A percentile compares a stretch with the other conserved stretches of the same genome.
Evolutionary conservation across 2,888 invertebrate species (phyloP).

Genomic region (Morpho achilles): DNA sequence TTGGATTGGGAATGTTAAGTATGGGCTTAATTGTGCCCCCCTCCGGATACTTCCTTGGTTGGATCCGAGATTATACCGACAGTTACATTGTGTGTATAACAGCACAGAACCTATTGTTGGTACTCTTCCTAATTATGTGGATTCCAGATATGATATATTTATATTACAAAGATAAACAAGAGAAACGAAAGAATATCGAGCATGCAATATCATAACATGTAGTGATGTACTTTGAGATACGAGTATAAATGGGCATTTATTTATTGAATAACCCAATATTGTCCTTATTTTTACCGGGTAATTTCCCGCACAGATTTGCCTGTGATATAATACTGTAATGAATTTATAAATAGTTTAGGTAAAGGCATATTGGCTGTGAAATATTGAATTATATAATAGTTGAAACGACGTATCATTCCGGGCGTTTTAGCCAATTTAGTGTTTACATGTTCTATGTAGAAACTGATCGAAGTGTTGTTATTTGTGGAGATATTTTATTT

Average conservation of each 20-base stretch:
- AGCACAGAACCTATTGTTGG: constrained; percentile 77
- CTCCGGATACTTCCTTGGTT: constrained; percentile 82
- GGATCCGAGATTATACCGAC: constrained; percentile 82
- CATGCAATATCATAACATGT: constrained; percentile 38
- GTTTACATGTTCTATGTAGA: constrained; percentile 8
- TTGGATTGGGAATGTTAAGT: constrained; percentile 85
- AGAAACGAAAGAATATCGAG: constrained; percentile 33
- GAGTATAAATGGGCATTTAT: neutral
- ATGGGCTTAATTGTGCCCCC: constrained; percentile 84
- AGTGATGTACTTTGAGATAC: neutral
- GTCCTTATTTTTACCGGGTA: neutral
- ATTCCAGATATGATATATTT: constrained; percentile 75
- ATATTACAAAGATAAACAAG: constrained; percentile 48
- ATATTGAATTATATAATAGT: constrained; percentile 9
- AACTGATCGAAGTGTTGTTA: constrained; percentile 7
- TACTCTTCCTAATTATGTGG: constrained; percentile 79
- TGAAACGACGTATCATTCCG: no score
- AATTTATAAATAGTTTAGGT: neutral
- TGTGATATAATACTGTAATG: constrained; percentile 13
- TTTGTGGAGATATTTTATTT: constrained; percentile 7
- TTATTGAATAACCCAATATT: neutral
- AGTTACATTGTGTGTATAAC: constrained; percentile 83
- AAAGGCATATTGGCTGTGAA: constrained; percentile 26
- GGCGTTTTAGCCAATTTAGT: constrained; percentile 4
- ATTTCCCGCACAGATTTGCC: constrained; percentile 10